Evolutionary conservation across 2,888 invertebrate genomes (phyloP).

Genomic region (Hirtodrosophila confusa): DNA sequence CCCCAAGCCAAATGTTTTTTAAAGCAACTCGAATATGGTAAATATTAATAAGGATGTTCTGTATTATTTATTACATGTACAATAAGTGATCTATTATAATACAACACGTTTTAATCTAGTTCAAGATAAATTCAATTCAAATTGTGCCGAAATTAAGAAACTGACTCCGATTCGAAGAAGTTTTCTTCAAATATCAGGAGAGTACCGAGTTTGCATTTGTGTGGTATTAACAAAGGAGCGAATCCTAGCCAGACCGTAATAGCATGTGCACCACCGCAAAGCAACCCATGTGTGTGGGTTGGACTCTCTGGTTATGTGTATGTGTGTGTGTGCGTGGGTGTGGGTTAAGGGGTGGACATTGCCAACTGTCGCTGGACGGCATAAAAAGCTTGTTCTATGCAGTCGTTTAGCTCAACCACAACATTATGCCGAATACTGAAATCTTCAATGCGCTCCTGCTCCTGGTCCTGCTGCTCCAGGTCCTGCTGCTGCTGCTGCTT

Average conservation of each 20-base stretch:
- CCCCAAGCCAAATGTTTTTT: not conserved
- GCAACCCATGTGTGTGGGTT: conserved; percentile 31
- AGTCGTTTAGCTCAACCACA: conserved; percentile 80
- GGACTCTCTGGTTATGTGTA: conserved; percentile 5
- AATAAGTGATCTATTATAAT: too few species aligned
- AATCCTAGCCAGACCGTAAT: conserved; percentile 58
- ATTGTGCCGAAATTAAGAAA: not conserved
- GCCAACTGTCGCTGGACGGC: conserved; percentile 49
- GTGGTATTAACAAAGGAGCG: conserved; percentile 34
- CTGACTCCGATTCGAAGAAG: conserved; percentile 1
- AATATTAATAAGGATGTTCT: too few species aligned
- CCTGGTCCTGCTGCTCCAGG: conserved; percentile 21
- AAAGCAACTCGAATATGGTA: too few species aligned
- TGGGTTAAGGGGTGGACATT: conserved; percentile 32
- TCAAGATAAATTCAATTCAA: not conserved
- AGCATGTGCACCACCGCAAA: conserved; percentile 67
- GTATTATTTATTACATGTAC: too few species aligned
- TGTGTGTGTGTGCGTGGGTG: conserved; percentile 7
- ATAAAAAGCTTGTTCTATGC: conserved; percentile 78
- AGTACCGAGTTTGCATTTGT: conserved; percentile 21
- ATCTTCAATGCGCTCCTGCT: conserved; percentile 73
- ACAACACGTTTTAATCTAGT: not conserved
- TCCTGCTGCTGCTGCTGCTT: conserved; percentile 22
- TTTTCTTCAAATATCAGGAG: conserved; percentile 10
- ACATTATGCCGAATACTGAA: conserved; percentile 79